These are phyloP conservation scores for Bolinopsis microptera DNA, from an alignment of 37 sponge, comb jelly and placozoan species.

Conservation along the genomic window DNA sequence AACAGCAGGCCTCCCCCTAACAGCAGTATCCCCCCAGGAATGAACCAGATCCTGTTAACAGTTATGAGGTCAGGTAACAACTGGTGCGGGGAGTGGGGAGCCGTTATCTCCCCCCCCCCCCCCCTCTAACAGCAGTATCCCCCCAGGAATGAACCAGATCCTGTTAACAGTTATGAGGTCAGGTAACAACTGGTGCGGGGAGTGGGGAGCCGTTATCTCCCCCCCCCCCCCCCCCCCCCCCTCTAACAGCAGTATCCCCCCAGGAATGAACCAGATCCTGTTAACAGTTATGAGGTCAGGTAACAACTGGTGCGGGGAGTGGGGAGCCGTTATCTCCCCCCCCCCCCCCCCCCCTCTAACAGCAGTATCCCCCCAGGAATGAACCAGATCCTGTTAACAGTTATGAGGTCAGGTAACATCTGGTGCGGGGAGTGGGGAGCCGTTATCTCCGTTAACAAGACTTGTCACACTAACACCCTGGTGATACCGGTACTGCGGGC, in stretches of 20 bases:
- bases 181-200: neutral
- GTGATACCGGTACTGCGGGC: neutral
- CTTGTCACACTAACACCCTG: neutral
- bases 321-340: neutral
- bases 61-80: neutral
- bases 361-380: constrained; percentile 18
- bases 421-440: constrained; percentile 56
- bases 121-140: neutral
- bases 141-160: constrained; percentile 31
- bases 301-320: constrained; percentile 19
- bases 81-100: constrained; percentile 41
- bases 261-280: constrained; percentile 43
- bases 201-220: constrained; percentile 11
- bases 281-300: neutral
- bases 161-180: neutral
- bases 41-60: constrained; percentile 30
- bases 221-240: constrained; percentile 2
- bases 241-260: neutral
- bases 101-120: neutral
- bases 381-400: constrained; percentile 25
- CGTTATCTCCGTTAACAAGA: neutral
- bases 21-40: neutral
- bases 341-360: neutral
- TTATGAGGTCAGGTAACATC: neutral
- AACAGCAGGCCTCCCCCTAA: constrained; percentile 10